Base-by-base conservation (phyloP, 2,113 vertebrate species). In the Callospermophilus lateralis region DNA sequence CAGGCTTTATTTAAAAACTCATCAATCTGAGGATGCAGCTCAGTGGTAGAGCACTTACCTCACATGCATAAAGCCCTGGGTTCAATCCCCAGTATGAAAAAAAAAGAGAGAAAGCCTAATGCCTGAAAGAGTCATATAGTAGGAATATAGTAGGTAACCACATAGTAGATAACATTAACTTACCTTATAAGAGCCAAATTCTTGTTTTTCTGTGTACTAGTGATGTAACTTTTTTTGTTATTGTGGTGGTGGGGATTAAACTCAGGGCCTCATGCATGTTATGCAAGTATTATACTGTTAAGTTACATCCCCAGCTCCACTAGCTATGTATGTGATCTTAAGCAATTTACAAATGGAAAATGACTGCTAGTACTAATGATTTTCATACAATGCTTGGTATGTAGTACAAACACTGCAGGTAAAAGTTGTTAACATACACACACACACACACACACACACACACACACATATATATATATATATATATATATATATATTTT, bases 1-100 rank as follows among this genome's bases (percentile, higher is more conserved):
- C 7, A 86, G 24, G n/a, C 74, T 96, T 93, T 67, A 93, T 83
- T 80, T 92, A 72, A 96, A 95, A 95, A 89, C 85, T 95, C 17
- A 95, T 45, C 80, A 84, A 70, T 30, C 20, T 76, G 63, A 30
- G 63, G 26, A 65, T 26, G 28, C 28, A 65, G 63, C 63, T 65
- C 63, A 32, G 9, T 28, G 24, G 61, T 28, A 63, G 8, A 63
- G 26, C 61, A 63, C 61, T 26, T 63, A 22, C 61, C 9, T 63
- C 8, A 19, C 61, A 63, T 63, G 61, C 24, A 63, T 24, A 63
- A 63, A 26, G 61, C 9, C 61, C 61, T 63, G 61, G 24, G 61
- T 63, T 63, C 61, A 63, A 63, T 63, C 8, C 61, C 61, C 61
- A 63, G 9, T 28, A 63, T 28, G 61, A 28, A 67, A 67, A 32